These are phyloP conservation scores for Chunga burmeisteri DNA, from an alignment of 2,113 vertebrate genomes.

Conservation along the genomic window DNA sequence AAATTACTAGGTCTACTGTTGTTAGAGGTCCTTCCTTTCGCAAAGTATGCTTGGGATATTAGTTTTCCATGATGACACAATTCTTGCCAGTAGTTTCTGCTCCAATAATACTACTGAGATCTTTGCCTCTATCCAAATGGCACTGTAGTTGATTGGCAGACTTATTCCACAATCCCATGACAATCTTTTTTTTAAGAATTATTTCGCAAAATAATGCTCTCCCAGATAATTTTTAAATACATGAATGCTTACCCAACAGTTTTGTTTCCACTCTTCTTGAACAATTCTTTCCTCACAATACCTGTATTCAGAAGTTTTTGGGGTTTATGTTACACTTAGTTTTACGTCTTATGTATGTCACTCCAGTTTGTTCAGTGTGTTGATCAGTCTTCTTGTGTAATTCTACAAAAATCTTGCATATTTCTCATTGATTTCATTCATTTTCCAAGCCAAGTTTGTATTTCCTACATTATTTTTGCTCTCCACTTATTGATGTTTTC, in stretches of 20 bases:
- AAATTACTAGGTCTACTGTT: neutral
- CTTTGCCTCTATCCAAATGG: neutral
- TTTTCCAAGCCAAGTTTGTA: neutral
- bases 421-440: neutral
- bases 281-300: neutral
- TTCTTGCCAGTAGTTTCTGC: neutral
- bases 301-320: neutral
- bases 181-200: neutral
- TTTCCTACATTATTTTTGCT: neutral
- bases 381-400: neutral
- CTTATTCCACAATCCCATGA: neutral
- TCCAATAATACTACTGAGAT: neutral
- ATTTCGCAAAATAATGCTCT: neutral
- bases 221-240: neutral
- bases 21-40: neutral
- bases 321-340: neutral
- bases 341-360: rapidly evolving
- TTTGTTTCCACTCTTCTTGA: neutral
- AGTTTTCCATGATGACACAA: neutral
- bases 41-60: neutral
- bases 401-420: neutral
- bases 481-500: neutral
- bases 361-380: neutral
- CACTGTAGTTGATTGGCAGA: neutral
- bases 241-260: neutral